Base-by-base conservation (phyloP, 2,888 invertebrate species). In the Drosophila crucigera region DNA sequence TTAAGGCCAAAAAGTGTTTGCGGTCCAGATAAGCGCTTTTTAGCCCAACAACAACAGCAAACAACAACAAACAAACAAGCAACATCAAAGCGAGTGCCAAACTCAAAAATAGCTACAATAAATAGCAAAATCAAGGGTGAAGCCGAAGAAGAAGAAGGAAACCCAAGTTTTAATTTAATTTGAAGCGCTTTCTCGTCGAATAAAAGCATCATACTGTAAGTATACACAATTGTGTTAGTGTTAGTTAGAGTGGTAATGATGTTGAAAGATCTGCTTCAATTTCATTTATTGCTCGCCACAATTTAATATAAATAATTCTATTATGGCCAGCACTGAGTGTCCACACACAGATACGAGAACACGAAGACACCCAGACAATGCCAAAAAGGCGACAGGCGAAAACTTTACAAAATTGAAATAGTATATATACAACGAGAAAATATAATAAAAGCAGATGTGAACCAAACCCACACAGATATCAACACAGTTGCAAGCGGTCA, bases 231-330 rank as follows among this genome's bases (percentile, higher is more conserved):
- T 87, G 84, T 78, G 71, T 73, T 83, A 80, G 76, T 68, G 67
- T 58, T 59, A 11, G 25, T 43, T n/a, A 35, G 39, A 65, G 67
- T 72, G 65, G 60, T 58, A 78, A 73, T 82, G 60, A 71, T 74
- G 75, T 61, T 68, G 58, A 53, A 55, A 68, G 71, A 78, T 63
- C 62, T 76, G 71, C 72, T 76, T 73, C 73, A 82, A 82, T 90
- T 84, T 66, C 61, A 69, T 84, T 78, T 82, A 82, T 85, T 85
- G 81, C 70, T 72, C 82, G 77, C 83, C 89, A 85, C 83, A 90
- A 89, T 90, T 91, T 82, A 80, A 91, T 89, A 84, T 78, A 89
- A 83, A 90, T 90, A 88, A 90, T 89, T 83, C 75, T 65, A 90
- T 91, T 88, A 85, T 79, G 68, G 69, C 60, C 50, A 35, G 69